Percentiles rank a stretch among this genome's conserved stretches.
Conservation (phyloP, 2,113 vertebrate species). For the Coryphaenoides rupestris region DNA sequence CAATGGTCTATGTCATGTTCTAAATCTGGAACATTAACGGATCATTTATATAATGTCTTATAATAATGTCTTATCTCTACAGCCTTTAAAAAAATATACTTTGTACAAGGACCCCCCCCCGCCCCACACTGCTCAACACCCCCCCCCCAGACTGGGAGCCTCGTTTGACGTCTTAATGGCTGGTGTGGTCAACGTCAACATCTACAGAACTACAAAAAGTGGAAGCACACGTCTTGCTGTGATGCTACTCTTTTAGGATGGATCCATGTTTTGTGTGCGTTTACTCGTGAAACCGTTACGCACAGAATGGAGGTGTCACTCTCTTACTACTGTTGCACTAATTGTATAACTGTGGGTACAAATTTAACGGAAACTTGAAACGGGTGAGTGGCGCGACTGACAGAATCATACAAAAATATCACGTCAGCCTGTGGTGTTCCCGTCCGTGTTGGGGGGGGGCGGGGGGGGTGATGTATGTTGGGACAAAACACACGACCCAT, state of each 20-base stretch:
- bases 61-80: slow-evolving; percentile 47
- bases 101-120: slow-evolving; percentile 44
- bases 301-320: background rate
- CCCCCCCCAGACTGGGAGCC: background rate
- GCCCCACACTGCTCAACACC: slow-evolving; percentile 22
- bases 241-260: slow-evolving; percentile 15
- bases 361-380: too few species aligned
- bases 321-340: too few species aligned
- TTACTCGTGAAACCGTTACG: background rate
- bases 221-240: too few species aligned
- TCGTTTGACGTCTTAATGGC: slow-evolving; percentile 1
- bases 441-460: too few species aligned
- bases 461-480: too few species aligned
- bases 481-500: background rate
- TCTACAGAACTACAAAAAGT: background rate
- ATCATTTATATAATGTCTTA: slow-evolving; percentile 57
- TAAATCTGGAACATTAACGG: slow-evolving; percentile 30
- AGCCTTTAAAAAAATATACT: slow-evolving; percentile 63
- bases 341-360: too few species aligned
- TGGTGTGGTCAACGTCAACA: slow-evolving; percentile 25
- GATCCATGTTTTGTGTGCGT: background rate
- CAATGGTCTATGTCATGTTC: slow-evolving; percentile 17
- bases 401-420: too few species aligned
- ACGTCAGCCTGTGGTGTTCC: too few species aligned
- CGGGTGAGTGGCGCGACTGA: too few species aligned